Evolutionary conservation across 2,888 invertebrate genomes (phyloP), one percentile per base, ranked within the genome.

Genomic region (Trisateles emortualis): DNA sequence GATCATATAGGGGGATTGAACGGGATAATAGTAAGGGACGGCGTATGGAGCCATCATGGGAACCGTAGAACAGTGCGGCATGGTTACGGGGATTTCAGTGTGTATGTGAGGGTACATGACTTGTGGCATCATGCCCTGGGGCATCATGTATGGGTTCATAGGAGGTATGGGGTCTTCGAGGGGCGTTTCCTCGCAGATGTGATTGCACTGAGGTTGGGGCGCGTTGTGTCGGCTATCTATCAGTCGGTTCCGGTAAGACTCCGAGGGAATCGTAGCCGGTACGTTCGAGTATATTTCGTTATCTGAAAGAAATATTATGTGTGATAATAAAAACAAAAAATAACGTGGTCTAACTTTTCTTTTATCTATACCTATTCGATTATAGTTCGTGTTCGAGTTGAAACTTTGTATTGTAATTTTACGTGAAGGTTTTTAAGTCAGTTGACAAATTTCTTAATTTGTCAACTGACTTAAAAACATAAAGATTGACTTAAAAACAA

Each of bases 1-100:
- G 32, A 93, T 81, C 87, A 93, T 87, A 59, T 93, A 93, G 0
- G 92, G 93, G 1, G 88, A 74, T 56, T 90, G 89, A 6, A 93
- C 84, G 0, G 92, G 92, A 67, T 88, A 90, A 75, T 90, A 93
- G 61, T 87, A 92, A 0, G 92, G 91, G 9, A 92, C 83, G 1
- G 83, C 85, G 66, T 90, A 92, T 0, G 90, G 87, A 0, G 83
- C 72, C 84, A 90, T 84, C 75, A 91, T 73, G 0, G 88, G 81
- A 1, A 87, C 76, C 0, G 83, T 74, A 43, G 78, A 77, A 55
- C 83, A 84, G 14, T 81, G 80, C 0, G 81, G 72, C 9, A 83
- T 67, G 0, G 84, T 63, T 3, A 74, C 74, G 1, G 84, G 78
- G 13, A 84, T 74, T 26, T 84, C 81, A 19, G 81, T 67, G 51